Conservation (phyloP, 2,888 invertebrate species). For the Brachyptera risi region DNA sequence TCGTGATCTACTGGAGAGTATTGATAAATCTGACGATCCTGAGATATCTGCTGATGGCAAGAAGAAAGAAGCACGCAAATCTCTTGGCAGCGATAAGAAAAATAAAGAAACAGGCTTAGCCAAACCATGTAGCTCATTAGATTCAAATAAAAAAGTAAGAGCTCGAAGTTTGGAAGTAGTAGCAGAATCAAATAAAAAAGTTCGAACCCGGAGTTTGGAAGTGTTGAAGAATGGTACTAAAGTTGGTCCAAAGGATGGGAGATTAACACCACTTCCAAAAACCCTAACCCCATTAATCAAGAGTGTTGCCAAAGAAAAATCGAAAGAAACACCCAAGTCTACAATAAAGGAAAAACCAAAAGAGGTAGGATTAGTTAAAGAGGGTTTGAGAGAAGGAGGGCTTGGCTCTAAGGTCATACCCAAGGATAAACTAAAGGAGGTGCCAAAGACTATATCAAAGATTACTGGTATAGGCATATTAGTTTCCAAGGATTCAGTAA, state of each 20-base stretch:
- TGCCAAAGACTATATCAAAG: neutral
- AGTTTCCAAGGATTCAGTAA: neutral
- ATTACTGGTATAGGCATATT: too few relatives aligned
- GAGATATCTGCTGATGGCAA: too few relatives aligned
- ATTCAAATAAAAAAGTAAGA: neutral
- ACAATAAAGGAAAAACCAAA: too few relatives aligned
- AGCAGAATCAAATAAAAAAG: neutral
- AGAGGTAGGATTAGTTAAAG: too few relatives aligned
- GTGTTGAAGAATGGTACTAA: neutral
- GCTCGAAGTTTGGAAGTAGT: neutral
- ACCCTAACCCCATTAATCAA: neutral
- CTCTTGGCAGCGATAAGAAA: neutral
- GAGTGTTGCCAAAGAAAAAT: neutral
- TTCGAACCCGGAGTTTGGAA: neutral
- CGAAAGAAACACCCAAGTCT: neutral
- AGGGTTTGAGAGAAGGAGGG: neutral
- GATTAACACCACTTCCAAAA: neutral
- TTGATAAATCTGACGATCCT: slow-evolving; percentile 3
- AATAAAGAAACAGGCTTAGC: neutral
- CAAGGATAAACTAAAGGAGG: neutral
- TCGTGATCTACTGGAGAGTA: slow-evolving; percentile 20
- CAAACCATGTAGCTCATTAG: neutral
- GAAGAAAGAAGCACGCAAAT: neutral
- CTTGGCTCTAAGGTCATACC: neutral
- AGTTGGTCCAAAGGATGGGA: neutral